Base-by-base conservation (phyloP, 2,888 invertebrate genomes). In the Diarsia brunnea region DNA sequence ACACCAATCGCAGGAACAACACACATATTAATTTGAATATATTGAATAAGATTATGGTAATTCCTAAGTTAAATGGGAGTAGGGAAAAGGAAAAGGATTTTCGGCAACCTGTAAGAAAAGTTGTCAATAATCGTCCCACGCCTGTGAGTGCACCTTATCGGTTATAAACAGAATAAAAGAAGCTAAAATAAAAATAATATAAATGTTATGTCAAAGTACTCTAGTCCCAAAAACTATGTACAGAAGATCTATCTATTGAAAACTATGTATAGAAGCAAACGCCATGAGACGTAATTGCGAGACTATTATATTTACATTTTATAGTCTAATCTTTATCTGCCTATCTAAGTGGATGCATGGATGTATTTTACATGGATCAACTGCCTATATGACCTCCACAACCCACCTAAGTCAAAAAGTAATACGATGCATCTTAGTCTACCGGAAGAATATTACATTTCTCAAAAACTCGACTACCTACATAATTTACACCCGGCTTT, bases 31-130 rank as follows among this genome's bases (percentile, higher is more conserved):
- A 84, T 80, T 81, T 71, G 58, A 80, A 75, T 79, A 81, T 77
- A 82, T 82, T 82, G 73, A 72, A 75, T 87, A 87, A 76, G 16
- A 77, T 47, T 65, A 69, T 58, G 47, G 63, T 60, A 68, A 74
- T 75, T 76, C 73, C 78, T 89, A 86, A 69, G 49, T 73, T 73
- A 73, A 74, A 66, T 60, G 83, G 87, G 79, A 78, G 81, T 75
- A 85, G 87, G 88, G 80, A 84, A 68, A 14, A 55, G 90, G 92
- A 90, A 27, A 61, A 88, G 93, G 92, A 89, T 78, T 73, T 88
- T 91, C 92, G 92, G 92, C 94, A 90, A 94, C 94, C 95, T 95
- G 95, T 88, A 94, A 95, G 79, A 90, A 82, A 92, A 89, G 84
- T 90, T 90, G 87, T 92, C 92, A 89, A 92, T 84, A 80, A 79